Evolutionary conservation across 2,888 invertebrate genomes (phyloP).

Genomic region (Hydraecia micacea): DNA sequence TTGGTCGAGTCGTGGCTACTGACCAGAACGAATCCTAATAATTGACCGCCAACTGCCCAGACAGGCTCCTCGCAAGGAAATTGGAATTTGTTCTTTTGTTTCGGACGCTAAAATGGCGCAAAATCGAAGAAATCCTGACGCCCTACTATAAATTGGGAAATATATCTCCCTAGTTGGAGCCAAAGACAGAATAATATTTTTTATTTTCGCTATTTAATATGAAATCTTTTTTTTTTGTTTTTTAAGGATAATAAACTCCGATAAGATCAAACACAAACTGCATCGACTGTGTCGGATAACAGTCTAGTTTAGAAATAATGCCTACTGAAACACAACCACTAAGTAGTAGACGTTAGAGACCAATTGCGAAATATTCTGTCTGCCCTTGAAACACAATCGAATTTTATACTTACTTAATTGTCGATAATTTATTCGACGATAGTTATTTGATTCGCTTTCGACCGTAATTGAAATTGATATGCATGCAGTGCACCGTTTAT

Average conservation of each 20-base stretch:
- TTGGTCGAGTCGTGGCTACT: conserved; percentile 10
- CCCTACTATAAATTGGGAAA: background rate
- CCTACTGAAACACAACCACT: conserved; percentile 8
- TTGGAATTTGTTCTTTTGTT: conserved; percentile 24
- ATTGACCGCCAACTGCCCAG: conserved; percentile 29
- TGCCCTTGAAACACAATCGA: conserved; percentile 36
- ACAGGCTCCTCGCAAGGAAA: conserved; percentile 31
- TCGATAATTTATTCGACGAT: conserved; percentile 32
- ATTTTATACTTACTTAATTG: conserved; percentile 16
- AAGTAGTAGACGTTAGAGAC: background rate
- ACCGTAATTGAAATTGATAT: conserved; percentile 35
- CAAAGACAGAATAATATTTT: no score
- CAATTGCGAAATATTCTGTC: conserved; percentile 40
- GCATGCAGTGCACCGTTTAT: conserved; percentile 38
- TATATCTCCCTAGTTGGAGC: background rate
- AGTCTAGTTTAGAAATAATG: background rate
- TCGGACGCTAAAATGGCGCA: conserved; percentile 36
- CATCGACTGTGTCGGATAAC: background rate
- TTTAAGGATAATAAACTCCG: background rate
- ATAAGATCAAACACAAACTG: background rate
- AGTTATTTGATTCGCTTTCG: conserved; percentile 60
- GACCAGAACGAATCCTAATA: conserved; percentile 37
- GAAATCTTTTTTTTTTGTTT: background rate
- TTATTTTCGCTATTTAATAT: background rate
- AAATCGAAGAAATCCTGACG: background rate